phyloP scores from a whole-genome alignment of 2,888 invertebrate species.

The Tanypteryx hageni region DNA sequence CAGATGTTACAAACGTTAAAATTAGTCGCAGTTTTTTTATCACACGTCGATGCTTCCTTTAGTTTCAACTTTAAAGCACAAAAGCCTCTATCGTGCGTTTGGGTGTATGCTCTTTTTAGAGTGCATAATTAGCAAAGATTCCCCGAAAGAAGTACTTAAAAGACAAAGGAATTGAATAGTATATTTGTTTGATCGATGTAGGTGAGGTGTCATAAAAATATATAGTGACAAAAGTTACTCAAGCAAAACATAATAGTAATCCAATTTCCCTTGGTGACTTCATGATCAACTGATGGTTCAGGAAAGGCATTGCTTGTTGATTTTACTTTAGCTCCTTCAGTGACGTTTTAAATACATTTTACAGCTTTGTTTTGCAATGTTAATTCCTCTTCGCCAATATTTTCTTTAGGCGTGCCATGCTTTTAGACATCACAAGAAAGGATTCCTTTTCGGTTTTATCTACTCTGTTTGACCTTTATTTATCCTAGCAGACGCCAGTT shows the following conservation, averaged over 20 bases:
- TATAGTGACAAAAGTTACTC: not conserved
- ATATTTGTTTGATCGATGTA: too few species aligned
- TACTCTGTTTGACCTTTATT: not conserved
- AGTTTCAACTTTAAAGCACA: too few species aligned
- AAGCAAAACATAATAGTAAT: too few species aligned
- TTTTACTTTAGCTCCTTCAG: not conserved
- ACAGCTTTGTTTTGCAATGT: not conserved
- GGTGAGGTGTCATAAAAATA: too few species aligned
- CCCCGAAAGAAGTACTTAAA: too few species aligned
- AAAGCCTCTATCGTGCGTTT: too few species aligned
- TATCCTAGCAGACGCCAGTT: not conserved
- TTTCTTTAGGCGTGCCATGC: not conserved
- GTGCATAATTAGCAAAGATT: too few species aligned
- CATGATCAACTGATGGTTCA: not conserved
- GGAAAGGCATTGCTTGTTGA: not conserved
- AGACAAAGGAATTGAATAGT: too few species aligned
- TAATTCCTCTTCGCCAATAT: not conserved
- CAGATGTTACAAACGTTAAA: not conserved
- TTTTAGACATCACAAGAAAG: not conserved
- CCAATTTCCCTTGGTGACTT: not conserved
- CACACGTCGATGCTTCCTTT: too few species aligned
- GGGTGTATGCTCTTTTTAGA: too few species aligned
- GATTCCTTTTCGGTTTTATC: not conserved
- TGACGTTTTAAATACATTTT: not conserved
- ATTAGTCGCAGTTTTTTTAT: not conserved